A percentile compares a stretch with the other conserved stretches of the same genome.
These are phyloP conservation scores for Passer domesticus DNA, from an alignment of 2,113 vertebrate species.

Conservation along the genomic window DNA sequence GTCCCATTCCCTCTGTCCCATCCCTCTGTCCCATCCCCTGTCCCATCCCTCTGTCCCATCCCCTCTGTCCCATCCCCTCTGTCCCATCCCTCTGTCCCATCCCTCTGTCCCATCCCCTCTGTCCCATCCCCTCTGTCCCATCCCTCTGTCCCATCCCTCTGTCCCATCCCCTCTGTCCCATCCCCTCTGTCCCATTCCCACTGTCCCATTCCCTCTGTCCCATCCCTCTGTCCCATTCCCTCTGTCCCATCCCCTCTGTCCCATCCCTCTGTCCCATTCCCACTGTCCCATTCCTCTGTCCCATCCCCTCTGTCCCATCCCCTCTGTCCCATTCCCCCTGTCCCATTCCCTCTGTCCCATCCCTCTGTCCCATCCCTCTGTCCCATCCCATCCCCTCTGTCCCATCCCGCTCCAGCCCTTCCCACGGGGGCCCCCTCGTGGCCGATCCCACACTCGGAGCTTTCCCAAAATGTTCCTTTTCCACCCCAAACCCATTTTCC, in stretches of 20 bases:
- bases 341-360: neutral
- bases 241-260: neutral
- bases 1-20: neutral
- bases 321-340: no score
- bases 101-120: no score
- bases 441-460: neutral
- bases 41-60: no score
- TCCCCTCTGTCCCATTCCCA: neutral
- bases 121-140: no score
- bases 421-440: conserved; percentile 24
- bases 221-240: no score
- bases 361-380: neutral
- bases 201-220: no score
- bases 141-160: neutral
- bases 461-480: fast-evolving
- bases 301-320: neutral
- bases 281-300: no score
- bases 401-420: neutral
- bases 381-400: neutral
- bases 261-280: neutral
- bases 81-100: neutral
- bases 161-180: no score
- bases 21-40: neutral
- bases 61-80: neutral
- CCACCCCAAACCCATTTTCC: fast-evolving